Conservation (phyloP, 2,888 invertebrate species). For the Disparrhopalites patrizii region DNA sequence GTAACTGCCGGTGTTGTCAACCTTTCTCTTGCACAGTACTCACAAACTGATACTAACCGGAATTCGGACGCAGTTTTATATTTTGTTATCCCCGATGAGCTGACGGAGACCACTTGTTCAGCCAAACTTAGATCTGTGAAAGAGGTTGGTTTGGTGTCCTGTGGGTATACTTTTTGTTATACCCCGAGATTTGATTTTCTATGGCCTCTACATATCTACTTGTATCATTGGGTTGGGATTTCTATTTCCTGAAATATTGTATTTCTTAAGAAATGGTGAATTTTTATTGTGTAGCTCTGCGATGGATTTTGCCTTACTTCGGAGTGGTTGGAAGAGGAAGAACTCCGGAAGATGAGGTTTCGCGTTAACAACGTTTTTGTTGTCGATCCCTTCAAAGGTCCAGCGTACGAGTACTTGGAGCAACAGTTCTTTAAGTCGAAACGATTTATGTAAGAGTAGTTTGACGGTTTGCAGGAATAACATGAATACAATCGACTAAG, state of each 20-base stretch:
- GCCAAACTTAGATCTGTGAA: slow-evolving; percentile 26
- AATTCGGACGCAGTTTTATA: slow-evolving; percentile 25
- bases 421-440: slow-evolving; percentile 48
- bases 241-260: too few species aligned
- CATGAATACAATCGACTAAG: too few species aligned
- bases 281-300: slow-evolving; percentile 55
- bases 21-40: slow-evolving; percentile 9
- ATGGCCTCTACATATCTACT: not conserved
- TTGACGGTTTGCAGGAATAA: too few species aligned
- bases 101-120: slow-evolving; percentile 24
- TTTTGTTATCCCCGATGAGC: slow-evolving; percentile 40
- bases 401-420: slow-evolving; percentile 62
- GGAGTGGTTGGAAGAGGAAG: slow-evolving; percentile 62
- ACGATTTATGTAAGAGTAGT: slow-evolving; percentile 67
- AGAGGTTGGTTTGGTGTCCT: slow-evolving; percentile 27
- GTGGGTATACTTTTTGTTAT: not conserved
- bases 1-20: not conserved
- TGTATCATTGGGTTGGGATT: not conserved
- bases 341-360: slow-evolving; percentile 58
- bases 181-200: slow-evolving; percentile 12
- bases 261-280: not conserved
- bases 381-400: slow-evolving; percentile 71
- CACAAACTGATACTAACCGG: slow-evolving; percentile 17
- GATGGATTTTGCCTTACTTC: slow-evolving; percentile 61
- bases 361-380: slow-evolving; percentile 71